phyloP scores from a whole-genome alignment of 2,888 invertebrate genomes.

The Eulithis testata region DNA sequence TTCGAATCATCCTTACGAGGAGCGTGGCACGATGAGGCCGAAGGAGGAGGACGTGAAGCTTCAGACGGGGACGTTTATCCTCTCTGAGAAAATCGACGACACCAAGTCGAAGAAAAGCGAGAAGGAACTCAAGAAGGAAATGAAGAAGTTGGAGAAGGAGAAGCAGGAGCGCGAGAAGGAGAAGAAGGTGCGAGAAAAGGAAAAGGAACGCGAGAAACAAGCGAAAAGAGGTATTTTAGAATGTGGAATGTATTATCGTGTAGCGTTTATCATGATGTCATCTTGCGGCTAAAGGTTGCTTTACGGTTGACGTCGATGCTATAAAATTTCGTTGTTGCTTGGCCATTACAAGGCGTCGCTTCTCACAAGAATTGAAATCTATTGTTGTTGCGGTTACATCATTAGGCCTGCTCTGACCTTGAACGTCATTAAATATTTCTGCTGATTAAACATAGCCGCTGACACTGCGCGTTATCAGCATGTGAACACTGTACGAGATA shows the following conservation, averaged over 20 bases:
- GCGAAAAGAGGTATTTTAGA: slow-evolving; percentile 70
- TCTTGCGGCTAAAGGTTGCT: slow-evolving; percentile 57
- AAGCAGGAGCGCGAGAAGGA: slow-evolving; percentile 79
- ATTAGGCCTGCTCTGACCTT: slow-evolving; percentile 62
- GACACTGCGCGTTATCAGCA: slow-evolving; percentile 31
- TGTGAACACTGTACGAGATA: slow-evolving; percentile 29
- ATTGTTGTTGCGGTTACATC: slow-evolving; percentile 71
- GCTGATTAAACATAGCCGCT: slow-evolving; percentile 51
- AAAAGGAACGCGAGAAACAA: slow-evolving; percentile 77
- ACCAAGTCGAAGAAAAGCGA: slow-evolving; percentile 77
- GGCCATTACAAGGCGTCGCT: slow-evolving; percentile 24
- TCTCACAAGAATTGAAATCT: slow-evolving; percentile 57
- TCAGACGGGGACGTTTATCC: slow-evolving; percentile 82
- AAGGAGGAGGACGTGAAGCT: slow-evolving; percentile 76
- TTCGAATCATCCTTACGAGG: slow-evolving; percentile 59
- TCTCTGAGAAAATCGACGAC: slow-evolving; percentile 84
- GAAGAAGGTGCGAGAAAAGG: slow-evolving; percentile 81
- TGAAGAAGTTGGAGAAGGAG: slow-evolving; percentile 80
- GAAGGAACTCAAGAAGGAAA: slow-evolving; percentile 82
- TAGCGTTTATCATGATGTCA: slow-evolving; percentile 61
- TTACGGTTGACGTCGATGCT: slow-evolving; percentile 40
- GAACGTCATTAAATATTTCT: slow-evolving; percentile 60
- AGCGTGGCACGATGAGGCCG: slow-evolving; percentile 67
- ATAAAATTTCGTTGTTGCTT: slow-evolving; percentile 54
- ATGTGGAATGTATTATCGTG: slow-evolving; percentile 22